phyloP scores from a whole-genome alignment of 2,888 invertebrate species.

The Muschampia plurimacula region DNA sequence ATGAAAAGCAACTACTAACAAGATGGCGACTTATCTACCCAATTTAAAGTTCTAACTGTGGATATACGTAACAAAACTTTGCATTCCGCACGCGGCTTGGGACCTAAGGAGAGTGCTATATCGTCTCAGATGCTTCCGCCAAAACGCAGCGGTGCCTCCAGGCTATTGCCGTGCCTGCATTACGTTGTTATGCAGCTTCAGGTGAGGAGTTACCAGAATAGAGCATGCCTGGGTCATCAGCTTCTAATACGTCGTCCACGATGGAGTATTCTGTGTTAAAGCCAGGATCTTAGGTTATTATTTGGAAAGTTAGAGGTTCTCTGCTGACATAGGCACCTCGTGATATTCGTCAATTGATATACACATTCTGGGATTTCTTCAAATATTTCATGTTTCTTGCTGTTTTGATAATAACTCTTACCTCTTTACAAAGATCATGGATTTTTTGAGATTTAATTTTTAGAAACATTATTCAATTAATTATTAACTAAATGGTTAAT shows the following conservation, averaged over 20 bases:
- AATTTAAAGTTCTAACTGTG: constrained; percentile 14
- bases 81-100: constrained; percentile 66
- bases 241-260: constrained; percentile 20
- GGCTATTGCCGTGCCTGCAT: constrained; percentile 78
- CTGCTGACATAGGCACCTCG: not conserved
- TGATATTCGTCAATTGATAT: no score
- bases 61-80: constrained; percentile 23
- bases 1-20: not conserved
- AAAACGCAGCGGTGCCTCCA: constrained; percentile 72
- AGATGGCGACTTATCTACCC: constrained; percentile 29
- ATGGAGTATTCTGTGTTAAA: not conserved
- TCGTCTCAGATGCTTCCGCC: constrained; percentile 81
- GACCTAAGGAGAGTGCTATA: constrained; percentile 75
- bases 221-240: constrained; percentile 52
- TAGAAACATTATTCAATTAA: no score
- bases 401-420: no score
- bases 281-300: not conserved
- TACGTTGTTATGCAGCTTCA: constrained; percentile 79
- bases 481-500: not conserved
- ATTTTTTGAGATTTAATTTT: no score
- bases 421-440: no score
- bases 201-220: constrained; percentile 80
- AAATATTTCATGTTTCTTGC: no score
- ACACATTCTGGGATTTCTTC: no score
- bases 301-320: not conserved